A percentile compares a stretch with the other conserved stretches of the same genome.
phyloP scores from a whole-genome alignment of 2,113 vertebrate species.

The Sceloporus undulatus region DNA sequence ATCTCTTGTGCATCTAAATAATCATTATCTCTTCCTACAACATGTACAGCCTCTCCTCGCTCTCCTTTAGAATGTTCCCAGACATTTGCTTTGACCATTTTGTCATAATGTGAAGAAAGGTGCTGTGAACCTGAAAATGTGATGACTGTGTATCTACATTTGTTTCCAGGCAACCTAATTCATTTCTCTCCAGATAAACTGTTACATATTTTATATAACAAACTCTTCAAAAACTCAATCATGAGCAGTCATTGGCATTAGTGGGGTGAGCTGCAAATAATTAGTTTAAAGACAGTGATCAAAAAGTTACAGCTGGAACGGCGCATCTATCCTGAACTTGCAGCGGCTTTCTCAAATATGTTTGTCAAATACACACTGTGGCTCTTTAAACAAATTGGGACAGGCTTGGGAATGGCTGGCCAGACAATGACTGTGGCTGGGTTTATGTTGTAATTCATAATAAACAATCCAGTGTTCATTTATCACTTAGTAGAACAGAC shows the following conservation, averaged over 20 bases:
- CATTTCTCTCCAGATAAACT: not conserved
- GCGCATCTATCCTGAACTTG: not conserved
- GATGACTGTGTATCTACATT: not conserved
- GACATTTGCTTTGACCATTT: not conserved
- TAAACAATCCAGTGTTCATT: conserved; percentile 11
- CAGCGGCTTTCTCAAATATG: not conserved
- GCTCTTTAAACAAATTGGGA: conserved; percentile 32
- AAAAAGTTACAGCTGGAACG: not conserved
- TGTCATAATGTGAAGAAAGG: not conserved
- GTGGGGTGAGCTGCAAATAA: not conserved
- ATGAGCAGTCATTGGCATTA: not conserved
- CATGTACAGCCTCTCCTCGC: too few relatives aligned
- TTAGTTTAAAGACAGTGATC: not conserved
- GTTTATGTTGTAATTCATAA: conserved; percentile 34
- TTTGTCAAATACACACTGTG: not conserved
- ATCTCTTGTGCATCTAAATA: not conserved
- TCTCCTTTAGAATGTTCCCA: not conserved
- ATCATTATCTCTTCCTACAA: not conserved
- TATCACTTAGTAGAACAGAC: not conserved
- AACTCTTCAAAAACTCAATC: not conserved
- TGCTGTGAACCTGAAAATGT: not conserved
- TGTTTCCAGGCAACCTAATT: not conserved
- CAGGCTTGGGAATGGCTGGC: not conserved
- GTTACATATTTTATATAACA: not conserved
- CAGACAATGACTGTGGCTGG: conserved; percentile 14